phyloP scores from a whole-genome alignment of 2,113 vertebrate genomes.

The Passer montanus region DNA sequence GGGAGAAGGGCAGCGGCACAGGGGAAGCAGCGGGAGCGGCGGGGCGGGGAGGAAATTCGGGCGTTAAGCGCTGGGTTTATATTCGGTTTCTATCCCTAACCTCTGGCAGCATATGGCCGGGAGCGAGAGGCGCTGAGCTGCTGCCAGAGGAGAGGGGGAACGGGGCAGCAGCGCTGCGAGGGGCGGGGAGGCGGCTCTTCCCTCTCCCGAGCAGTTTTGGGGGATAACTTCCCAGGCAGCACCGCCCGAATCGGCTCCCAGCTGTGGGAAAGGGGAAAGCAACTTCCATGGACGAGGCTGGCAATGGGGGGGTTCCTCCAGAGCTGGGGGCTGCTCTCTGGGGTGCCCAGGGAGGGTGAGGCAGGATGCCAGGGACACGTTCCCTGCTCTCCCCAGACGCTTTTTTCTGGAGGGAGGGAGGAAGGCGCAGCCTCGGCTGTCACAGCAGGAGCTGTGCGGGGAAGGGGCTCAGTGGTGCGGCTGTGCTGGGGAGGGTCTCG shows the following conservation, averaged over 20 bases:
- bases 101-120: not conserved
- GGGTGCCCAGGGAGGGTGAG: not conserved
- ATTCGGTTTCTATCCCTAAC: not conserved
- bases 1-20: not conserved
- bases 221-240: not conserved
- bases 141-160: not conserved
- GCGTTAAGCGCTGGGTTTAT: not conserved
- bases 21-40: not conserved
- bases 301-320: not conserved
- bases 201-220: not conserved
- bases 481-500: not conserved
- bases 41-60: not conserved
- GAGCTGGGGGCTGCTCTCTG: not conserved
- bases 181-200: not conserved
- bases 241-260: rapidly evolving
- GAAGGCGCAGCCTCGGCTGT: not conserved
- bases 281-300: not conserved
- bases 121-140: not conserved
- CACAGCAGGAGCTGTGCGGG: not conserved
- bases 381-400: not conserved
- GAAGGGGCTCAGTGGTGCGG: not conserved
- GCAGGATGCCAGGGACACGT: not conserved
- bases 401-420: not conserved
- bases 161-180: not conserved
- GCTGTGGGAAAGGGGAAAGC: not conserved